Percentiles rank a stretch among this genome's conserved stretches.
Evolutionary conservation across 35 echinoderm and acorn worm species (phyloP).

Genomic region (Acanthaster planci): DNA sequence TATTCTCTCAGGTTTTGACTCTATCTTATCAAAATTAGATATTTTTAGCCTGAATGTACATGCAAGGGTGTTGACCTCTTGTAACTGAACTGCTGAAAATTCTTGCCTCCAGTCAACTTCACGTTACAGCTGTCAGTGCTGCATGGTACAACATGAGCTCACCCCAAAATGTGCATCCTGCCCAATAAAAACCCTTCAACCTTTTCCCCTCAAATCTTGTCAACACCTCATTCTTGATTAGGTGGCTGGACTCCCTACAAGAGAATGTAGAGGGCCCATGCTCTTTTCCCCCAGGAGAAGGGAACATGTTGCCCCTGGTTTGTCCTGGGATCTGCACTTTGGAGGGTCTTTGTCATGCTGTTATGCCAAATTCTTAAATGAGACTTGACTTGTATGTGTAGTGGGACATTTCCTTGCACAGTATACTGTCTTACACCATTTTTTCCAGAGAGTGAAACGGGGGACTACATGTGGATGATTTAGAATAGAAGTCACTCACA

Average conservation of each 20-base stretch:
- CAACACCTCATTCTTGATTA: constrained; percentile 19
- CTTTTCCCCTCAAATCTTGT: constrained; percentile 14
- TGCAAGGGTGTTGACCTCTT: no score
- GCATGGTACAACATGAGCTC: not conserved
- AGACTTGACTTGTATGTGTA: not conserved
- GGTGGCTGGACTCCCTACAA: not conserved
- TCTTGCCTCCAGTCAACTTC: no score
- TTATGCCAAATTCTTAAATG: constrained; percentile 3
- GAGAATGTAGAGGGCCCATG: not conserved
- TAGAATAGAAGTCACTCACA: no score
- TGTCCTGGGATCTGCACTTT: constrained; percentile 4
- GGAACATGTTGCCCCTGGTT: constrained; percentile 11
- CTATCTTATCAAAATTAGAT: no score
- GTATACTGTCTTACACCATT: no score
- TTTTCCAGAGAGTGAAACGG: no score
- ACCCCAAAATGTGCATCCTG: constrained; percentile 9
- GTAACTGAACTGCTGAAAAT: no score
- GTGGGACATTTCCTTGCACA: not conserved
- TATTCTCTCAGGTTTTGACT: no score
- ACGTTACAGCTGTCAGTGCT: no score
- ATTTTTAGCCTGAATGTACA: no score
- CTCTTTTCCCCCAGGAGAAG: not conserved
- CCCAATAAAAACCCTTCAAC: constrained; percentile 22
- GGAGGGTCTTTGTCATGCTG: not conserved
- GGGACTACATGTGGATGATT: no score